Evolutionary conservation across 92 coral and sea anemone genomes (phyloP), one percentile per base, ranked within the genome.

Genomic region (Montipora capitata): DNA sequence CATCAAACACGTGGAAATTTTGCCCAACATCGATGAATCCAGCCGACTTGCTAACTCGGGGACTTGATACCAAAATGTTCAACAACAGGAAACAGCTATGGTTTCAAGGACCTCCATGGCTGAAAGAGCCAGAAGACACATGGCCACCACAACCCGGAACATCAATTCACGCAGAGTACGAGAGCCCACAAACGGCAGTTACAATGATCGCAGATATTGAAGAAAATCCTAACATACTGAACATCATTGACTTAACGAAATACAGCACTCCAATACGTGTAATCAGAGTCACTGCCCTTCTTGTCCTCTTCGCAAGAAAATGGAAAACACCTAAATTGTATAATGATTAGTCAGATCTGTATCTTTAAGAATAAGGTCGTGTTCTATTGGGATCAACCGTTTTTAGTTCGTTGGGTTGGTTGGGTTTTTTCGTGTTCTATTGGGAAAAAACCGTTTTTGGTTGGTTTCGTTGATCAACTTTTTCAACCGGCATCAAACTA

Each of bases 41-140:
- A 6, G 72, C 88, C 7, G 78, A 88, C 72, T 67, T 88, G 54
- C 77, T 82, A 41, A 89, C 92, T 17, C 69, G 88, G 0, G 92
- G 92, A 7, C 14, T 89, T 8, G 67, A 51, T 44, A 82, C 88
- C 59, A 68, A 66, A 3, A 56, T 68, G 15, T 44, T 89, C 84
- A 18, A 49, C 70, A 43, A 74, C 52, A 88, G 80, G 66, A 65
- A 74, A 71, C 42, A 74, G 38, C 71, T 89, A 10, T 89, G 92
- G 92, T 67, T 81, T 35, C 76, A 89, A 63, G 93, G 89, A 67
- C 89, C 85, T 13, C 66, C 75, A 11, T 83, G 93, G 74, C 93
- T 76, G 14, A 83, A n/a, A n/a, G 78, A 68, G 18, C 74, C 85
- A 51, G 64, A 76, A 68, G 81, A 77, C 40, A 63, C 75, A 54